Base-by-base conservation (phyloP, 2,113 vertebrate genomes). In the Epinephelus cyanopodus region DNA sequence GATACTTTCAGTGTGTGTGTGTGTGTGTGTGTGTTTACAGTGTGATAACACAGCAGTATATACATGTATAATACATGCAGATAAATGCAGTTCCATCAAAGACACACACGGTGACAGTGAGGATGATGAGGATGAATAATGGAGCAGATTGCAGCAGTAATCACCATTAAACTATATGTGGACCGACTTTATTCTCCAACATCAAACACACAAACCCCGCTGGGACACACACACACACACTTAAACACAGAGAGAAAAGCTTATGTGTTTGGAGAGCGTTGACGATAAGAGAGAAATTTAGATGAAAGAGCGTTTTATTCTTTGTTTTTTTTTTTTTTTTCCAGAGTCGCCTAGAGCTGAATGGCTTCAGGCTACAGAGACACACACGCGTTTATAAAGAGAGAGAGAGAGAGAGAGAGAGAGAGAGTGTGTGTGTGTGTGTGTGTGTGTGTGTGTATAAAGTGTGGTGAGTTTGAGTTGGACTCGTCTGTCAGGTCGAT, bases 241-340 rank as follows among this genome's bases (percentile, higher is more conserved):
- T 67, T 66, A 67, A 64, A 85, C 62, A 85, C 77, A 81, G 39
- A 80, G 17, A 78, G 79, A 74, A 80, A 77, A 76, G 81, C 58
- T 19, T 77, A 8, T 85, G 82, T 91, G 83, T 90, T 87, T 87
- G 72, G 50, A 87, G 88, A 90, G 81, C 77, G 65, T 74, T 11
- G 60, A 74, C 86, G 90, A 91, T 92, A 63, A 91, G 90, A 91
- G 73, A 90, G 90, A 90, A 92, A 92, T 91, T 89, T 92, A 92
- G 90, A 92, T 92, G 90, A 92, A 92, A 92, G 88, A 79, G 23
- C 4, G 21, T 91, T 87, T 90, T 88, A 83, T 87, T 86, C 82
- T 89, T 85, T 67, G 42, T 75, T 45, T 65, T 84, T 82, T 82
- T 75, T 45, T 65, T 84, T 82, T 82, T 81, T 74, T 67, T 82